Evolutionary conservation across 2,797 vertebrate genomes (phyloP).

Genomic region (Gobionotothen gibberifrons): DNA sequence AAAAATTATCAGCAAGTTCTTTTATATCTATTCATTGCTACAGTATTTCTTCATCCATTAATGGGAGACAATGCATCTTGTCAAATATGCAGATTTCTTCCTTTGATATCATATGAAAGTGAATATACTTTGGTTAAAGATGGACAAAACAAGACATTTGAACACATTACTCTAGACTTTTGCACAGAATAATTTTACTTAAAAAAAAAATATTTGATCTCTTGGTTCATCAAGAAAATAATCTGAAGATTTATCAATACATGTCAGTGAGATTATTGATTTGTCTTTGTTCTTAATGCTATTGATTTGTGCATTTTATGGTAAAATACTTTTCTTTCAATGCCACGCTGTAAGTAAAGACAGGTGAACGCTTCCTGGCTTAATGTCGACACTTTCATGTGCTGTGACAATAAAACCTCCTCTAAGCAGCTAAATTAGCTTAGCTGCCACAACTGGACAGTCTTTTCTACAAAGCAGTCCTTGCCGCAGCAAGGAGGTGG

Average conservation of each 20-base stretch:
- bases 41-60: too few species aligned
- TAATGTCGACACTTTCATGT: conserved; percentile 20
- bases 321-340: neutral
- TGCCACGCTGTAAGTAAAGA: neutral
- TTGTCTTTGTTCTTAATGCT: neutral
- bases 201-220: too few species aligned
- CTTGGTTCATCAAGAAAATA: neutral
- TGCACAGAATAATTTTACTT: too few species aligned
- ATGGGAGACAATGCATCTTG: too few species aligned
- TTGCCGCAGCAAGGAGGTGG: conserved; percentile 21
- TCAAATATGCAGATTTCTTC: too few species aligned
- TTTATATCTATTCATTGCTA: too few species aligned
- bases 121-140: too few species aligned
- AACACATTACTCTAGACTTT: too few species aligned
- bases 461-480: conserved; percentile 31
- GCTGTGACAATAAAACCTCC: conserved; percentile 6
- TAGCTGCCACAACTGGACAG: conserved; percentile 35
- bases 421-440: conserved; percentile 25
- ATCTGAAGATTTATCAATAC: too few species aligned
- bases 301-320: neutral
- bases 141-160: too few species aligned
- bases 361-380: conserved; percentile 13
- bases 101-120: too few species aligned
- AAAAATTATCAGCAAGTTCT: too few species aligned
- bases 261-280: neutral